These are phyloP conservation scores for Fregetta grallaria DNA, from an alignment of 2,113 vertebrate genomes.

Conservation along the genomic window DNA sequence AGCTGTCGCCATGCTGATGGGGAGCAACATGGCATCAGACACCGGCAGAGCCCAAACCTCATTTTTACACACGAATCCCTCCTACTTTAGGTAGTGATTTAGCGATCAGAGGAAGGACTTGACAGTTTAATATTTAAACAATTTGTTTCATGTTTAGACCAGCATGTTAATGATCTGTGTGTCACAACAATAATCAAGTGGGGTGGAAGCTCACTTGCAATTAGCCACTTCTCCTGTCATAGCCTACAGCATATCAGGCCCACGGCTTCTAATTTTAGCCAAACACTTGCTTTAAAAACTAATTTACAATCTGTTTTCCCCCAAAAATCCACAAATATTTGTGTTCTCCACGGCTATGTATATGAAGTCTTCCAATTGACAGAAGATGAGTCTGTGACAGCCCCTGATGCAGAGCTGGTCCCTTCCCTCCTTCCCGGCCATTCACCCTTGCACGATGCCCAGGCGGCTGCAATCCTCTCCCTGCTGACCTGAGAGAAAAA, in stretches of 20 bases:
- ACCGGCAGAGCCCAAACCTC: not conserved
- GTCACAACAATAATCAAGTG: slow-evolving; percentile 44
- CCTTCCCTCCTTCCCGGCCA: not conserved
- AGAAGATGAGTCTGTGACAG: not conserved
- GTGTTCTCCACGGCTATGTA: not conserved
- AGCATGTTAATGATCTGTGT: not conserved
- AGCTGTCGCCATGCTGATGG: not conserved
- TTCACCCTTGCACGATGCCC: not conserved
- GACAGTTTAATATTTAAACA: slow-evolving; percentile 31
- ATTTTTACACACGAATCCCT: not conserved
- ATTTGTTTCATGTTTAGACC: not conserved
- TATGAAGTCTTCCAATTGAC: fast-evolving
- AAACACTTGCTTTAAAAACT: not conserved
- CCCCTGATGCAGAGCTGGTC: not conserved
- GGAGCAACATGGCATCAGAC: not conserved
- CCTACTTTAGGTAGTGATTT: not conserved
- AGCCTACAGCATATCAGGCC: not conserved
- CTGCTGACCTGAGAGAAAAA: not conserved
- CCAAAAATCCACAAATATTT: not conserved
- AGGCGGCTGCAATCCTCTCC: not conserved
- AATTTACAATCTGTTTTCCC: not conserved
- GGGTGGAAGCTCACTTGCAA: not conserved
- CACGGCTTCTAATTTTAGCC: slow-evolving; percentile 31
- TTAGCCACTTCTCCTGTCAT: slow-evolving; percentile 15
- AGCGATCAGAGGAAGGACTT: not conserved